A percentile compares a stretch with the other conserved stretches of the same genome.
Evolutionary conservation across 1,140 invertebrate genomes (phyloP).

Genomic region (Drosophila tristis): DNA sequence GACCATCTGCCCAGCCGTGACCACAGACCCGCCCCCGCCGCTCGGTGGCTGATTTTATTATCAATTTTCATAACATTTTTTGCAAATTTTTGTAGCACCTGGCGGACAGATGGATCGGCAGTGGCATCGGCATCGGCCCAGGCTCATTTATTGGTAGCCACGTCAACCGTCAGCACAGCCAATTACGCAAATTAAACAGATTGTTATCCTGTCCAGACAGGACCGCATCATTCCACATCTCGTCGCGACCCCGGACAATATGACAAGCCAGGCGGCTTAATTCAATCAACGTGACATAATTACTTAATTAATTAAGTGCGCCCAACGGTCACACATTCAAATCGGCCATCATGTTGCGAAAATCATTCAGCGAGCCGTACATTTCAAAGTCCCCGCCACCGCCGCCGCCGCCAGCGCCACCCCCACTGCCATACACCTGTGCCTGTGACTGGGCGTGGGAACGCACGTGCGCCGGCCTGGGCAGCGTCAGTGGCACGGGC

Average conservation of each 20-base stretch:
- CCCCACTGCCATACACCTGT: conserved; percentile 27
- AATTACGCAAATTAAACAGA: conserved; percentile 82
- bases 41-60: conserved; percentile 52
- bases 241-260: conserved; percentile 31
- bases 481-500: conserved; percentile 94
- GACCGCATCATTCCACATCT: conserved; percentile 1
- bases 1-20: too few relatives aligned
- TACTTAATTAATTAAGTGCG: conserved; percentile 78
- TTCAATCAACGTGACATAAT: conserved; percentile 75
- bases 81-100: conserved; percentile 38
- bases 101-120: conserved; percentile 8
- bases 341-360: conserved; percentile 93
- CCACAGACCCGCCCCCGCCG: not conserved
- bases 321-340: conserved; percentile 86
- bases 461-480: conserved; percentile 89
- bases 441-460: conserved; percentile 64
- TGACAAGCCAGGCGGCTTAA: conserved; percentile 54
- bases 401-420: not conserved
- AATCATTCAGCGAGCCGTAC: conserved; percentile 91
- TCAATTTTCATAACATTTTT: conserved; percentile 61
- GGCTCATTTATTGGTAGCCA: conserved; percentile 57
- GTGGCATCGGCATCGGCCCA: conserved; percentile 6
- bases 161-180: conserved; percentile 74
- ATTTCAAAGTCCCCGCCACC: conserved; percentile 87
- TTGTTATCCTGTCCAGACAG: conserved; percentile 75